Evolutionary conservation across 1,140 invertebrate species (phyloP), one percentile per base, ranked within the genome.

Genomic region (Episyrphus balteatus): DNA sequence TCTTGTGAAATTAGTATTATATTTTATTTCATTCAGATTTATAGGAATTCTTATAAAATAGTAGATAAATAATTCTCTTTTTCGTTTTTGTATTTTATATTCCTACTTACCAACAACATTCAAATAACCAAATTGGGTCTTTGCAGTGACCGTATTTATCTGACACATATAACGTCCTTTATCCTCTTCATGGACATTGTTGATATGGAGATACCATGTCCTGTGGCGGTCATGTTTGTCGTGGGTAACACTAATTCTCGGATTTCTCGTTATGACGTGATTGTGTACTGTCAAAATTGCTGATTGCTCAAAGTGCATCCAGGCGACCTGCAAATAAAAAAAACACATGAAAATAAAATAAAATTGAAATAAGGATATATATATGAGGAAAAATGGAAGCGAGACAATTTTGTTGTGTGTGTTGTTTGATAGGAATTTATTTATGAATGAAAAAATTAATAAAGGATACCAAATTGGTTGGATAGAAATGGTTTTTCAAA

Each of bases 161-260:
- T 96, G 92, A 68, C 92, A 95, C 86, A 93, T 92, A 71, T 95
- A 96, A 21, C 84, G 77, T 31, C 92, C 92, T 53, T 85, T 82
- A 72, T 96, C 92, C 58, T 85, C 84, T 69, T 92, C 84, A 51
- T 91, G 83, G 26, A 94, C 87, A 56, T 92, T 85, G 52, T 80
- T 85, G 59, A 93, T 92, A 73, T 92, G 88, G 56, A 93, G 77
- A 69, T 85, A 88, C 88, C 88, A 92, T 40, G 88, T 92, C 53
- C 84, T 77, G 62, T 90, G 87, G 36, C 81, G 75, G 53, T 75
- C 73, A 53, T 68, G 66, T 66, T 81, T 81, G 68, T 88, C 85
- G 67, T 92, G 88, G 31, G 86, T 85, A 34, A 93, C 88, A 62
- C 82, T 86, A 59, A 95, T 91, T 51, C 92, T 78, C 19, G 88